Percentiles rank a stretch among this genome's conserved stretches.
phyloP scores from a whole-genome alignment of 1,140 invertebrate genomes.

The Anastrepha ludens region DNA sequence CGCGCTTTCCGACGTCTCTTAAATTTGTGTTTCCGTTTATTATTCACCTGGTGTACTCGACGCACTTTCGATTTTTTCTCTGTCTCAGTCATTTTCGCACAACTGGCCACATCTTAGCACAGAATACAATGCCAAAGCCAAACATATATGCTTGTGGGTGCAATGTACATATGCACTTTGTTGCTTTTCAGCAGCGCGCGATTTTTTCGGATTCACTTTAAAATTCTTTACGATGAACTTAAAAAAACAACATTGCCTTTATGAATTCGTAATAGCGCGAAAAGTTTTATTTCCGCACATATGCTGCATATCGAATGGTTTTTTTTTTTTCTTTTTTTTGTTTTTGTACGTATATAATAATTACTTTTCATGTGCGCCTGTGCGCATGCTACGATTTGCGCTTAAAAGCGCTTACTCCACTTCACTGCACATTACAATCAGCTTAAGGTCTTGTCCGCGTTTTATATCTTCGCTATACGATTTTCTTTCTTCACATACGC shows the following conservation, averaged over 20 bases:
- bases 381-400: background rate
- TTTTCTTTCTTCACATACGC: background rate
- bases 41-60: constrained; percentile 1
- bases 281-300: background rate
- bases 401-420: constrained; percentile 22
- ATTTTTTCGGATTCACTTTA: background rate
- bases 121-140: no score
- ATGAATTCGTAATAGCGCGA: background rate
- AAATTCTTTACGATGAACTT: background rate
- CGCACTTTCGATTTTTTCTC: background rate
- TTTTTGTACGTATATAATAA: no score
- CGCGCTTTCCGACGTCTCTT: constrained; percentile 28
- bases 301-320: no score
- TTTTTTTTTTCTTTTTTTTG: no score
- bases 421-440: constrained; percentile 49
- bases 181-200: background rate
- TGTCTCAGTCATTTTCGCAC: constrained; percentile 45
- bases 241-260: background rate
- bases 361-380: background rate
- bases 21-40: constrained; percentile 36
- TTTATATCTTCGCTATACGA: background rate
- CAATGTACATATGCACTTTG: no score
- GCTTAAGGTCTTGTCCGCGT: constrained; percentile 6
- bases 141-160: no score
- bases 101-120: constrained; percentile 27